A percentile compares a stretch with the other conserved stretches of the same genome.
These are phyloP conservation scores for Botia almorhae DNA, from an alignment of 2,797 vertebrate species.

Conservation along the genomic window DNA sequence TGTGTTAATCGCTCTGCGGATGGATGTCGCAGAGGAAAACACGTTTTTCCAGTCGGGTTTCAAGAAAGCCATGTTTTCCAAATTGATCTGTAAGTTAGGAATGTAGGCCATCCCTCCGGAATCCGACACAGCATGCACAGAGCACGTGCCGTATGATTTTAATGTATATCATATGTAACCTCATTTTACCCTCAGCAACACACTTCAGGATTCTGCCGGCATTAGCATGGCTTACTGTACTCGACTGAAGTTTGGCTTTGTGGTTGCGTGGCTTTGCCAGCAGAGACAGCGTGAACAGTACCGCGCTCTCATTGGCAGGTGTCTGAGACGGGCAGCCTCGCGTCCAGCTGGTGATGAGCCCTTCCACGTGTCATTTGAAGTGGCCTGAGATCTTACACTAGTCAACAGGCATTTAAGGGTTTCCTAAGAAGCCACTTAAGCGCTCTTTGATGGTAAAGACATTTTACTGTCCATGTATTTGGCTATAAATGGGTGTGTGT, in stretches of 20 bases:
- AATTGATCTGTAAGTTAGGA: constrained; percentile 47
- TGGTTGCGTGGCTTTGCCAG: constrained; percentile 62
- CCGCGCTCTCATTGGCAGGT: constrained; percentile 71
- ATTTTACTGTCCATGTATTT: not conserved
- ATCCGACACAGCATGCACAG: constrained; percentile 2
- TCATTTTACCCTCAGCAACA: constrained; percentile 13
- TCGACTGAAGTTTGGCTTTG: not conserved
- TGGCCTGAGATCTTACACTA: constrained; percentile 12
- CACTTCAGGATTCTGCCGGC: not conserved
- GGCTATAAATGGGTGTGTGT: no score
- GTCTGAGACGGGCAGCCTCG: constrained; percentile 65
- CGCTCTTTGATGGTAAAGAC: not conserved
- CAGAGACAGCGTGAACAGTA: constrained; percentile 45
- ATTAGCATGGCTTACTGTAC: not conserved
- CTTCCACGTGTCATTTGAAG: constrained; percentile 65
- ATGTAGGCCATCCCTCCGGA: constrained; percentile 46
- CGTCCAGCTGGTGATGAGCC: constrained; percentile 32
- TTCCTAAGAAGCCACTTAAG: constrained; percentile 32
- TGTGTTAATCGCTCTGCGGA: not conserved
- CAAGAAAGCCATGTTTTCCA: constrained; percentile 17
- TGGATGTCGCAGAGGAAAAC: not conserved
- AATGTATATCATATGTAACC: constrained; percentile 25
- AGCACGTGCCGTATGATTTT: constrained; percentile 37
- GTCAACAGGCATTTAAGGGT: constrained; percentile 3
- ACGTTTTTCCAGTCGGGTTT: not conserved